A percentile compares a stretch with the other conserved stretches of the same genome.
These are phyloP conservation scores for Labrus mixtus DNA, from an alignment of 2,113 vertebrate species.

Conservation along the genomic window DNA sequence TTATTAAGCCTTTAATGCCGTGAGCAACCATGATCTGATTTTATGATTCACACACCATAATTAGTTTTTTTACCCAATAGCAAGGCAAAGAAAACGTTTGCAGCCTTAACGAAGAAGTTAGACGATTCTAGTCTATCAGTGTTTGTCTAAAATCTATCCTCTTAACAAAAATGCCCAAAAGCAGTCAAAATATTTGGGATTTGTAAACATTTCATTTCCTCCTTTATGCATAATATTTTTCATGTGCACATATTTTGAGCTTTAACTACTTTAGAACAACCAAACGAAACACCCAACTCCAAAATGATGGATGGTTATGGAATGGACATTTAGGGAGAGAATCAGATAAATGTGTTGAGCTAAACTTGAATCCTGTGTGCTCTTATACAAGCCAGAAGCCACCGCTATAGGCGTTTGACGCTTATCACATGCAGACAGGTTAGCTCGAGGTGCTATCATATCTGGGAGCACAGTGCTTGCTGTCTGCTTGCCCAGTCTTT, in stretches of 20 bases:
- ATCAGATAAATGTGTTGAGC: slow-evolving; percentile 25
- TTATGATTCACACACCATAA: background rate
- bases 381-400: slow-evolving; percentile 10
- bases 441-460: slow-evolving; percentile 57
- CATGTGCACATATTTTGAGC: background rate
- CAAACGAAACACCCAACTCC: background rate
- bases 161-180: background rate
- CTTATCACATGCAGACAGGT: slow-evolving; percentile 68
- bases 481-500: slow-evolving; percentile 10
- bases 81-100: background rate
- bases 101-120: background rate
- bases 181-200: too few relatives aligned
- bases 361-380: slow-evolving; percentile 35
- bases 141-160: too few relatives aligned
- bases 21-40: background rate
- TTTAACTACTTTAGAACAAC: background rate
- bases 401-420: slow-evolving; percentile 14
- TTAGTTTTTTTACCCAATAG: background rate
- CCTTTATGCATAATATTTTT: background rate
- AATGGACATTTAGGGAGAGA: slow-evolving; percentile 16
- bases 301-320: background rate
- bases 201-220: background rate
- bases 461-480: slow-evolving; percentile 44
- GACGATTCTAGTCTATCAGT: background rate
- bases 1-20: too few relatives aligned